Conservation (phyloP, 2,797 vertebrate genomes). For the Myiothlypis chrysogaster region DNA sequence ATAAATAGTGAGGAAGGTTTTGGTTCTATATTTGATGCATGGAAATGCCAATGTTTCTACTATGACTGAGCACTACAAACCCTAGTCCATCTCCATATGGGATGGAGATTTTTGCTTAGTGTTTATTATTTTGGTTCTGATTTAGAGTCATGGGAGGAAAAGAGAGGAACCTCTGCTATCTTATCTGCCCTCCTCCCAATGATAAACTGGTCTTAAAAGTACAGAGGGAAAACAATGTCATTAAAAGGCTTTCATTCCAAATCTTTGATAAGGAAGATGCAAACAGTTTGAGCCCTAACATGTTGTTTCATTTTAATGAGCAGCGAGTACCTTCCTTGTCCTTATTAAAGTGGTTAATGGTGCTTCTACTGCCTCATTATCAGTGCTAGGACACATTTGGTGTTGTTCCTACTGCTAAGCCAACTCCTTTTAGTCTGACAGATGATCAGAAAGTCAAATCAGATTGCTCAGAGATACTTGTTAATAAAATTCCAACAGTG, state of each 20-base stretch:
- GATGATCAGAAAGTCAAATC: slow-evolving; percentile 77
- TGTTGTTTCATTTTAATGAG: slow-evolving; percentile 76
- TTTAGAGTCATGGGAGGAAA: background rate
- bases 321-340: slow-evolving; percentile 66
- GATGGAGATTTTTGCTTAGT: background rate
- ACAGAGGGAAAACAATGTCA: slow-evolving; percentile 42
- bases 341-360: slow-evolving; percentile 75
- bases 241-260: slow-evolving; percentile 62
- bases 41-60: background rate
- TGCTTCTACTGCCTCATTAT: slow-evolving; percentile 74
- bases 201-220: slow-evolving; percentile 13
- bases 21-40: background rate
- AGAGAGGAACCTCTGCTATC: background rate
- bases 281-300: slow-evolving; percentile 67
- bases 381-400: slow-evolving; percentile 44
- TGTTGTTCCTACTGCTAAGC: slow-evolving; percentile 51
- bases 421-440: slow-evolving; percentile 68
- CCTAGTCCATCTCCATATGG: background rate
- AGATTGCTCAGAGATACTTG: slow-evolving; percentile 67
- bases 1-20: slow-evolving; percentile 16
- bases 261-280: slow-evolving; percentile 70
- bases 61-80: background rate
- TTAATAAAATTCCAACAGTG: slow-evolving; percentile 72
- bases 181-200: background rate
- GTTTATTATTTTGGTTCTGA: background rate